phyloP scores from a whole-genome alignment of 37 sponge, comb jelly and placozoan genomes.

The Eunapius fragilis region DNA sequence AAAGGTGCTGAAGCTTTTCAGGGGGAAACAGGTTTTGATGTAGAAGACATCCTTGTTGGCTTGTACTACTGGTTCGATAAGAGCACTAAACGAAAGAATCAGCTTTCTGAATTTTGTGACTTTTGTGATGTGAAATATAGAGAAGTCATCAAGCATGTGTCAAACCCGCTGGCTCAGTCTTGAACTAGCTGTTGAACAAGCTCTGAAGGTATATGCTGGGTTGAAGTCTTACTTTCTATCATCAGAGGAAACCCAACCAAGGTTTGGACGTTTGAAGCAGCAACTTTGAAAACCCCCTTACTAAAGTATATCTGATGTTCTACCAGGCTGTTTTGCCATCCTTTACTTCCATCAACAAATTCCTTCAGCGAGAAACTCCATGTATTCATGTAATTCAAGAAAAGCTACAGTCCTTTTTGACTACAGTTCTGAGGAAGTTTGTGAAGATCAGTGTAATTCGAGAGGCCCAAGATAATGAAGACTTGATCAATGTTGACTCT shows the following conservation, averaged over 20 bases:
- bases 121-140: constrained; percentile 61
- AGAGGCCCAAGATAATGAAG: neutral
- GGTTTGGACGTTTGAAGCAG: constrained; percentile 7
- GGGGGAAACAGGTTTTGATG: constrained; percentile 43
- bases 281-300: constrained; percentile 13
- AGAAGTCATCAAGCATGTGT: constrained; percentile 58
- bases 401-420: constrained; percentile 3
- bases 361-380: constrained; percentile 18
- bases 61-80: constrained; percentile 57
- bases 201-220: constrained; percentile 36
- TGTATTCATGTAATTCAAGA: constrained; percentile 12
- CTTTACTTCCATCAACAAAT: constrained; percentile 10
- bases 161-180: constrained; percentile 63
- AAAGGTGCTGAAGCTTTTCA: constrained; percentile 27
- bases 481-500: constrained; percentile 8
- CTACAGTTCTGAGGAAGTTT: constrained; percentile 25
- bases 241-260: constrained; percentile 5
- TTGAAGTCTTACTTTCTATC: constrained; percentile 54
- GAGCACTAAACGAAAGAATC: constrained; percentile 47
- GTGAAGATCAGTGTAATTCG: constrained; percentile 6
- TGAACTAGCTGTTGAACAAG: constrained; percentile 16
- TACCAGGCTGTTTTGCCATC: constrained; percentile 33
- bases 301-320: constrained; percentile 44
- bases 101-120: constrained; percentile 33
- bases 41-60: constrained; percentile 60